Conservation (phyloP, 2,888 invertebrate species). For the Iphiclides podalirius region DNA sequence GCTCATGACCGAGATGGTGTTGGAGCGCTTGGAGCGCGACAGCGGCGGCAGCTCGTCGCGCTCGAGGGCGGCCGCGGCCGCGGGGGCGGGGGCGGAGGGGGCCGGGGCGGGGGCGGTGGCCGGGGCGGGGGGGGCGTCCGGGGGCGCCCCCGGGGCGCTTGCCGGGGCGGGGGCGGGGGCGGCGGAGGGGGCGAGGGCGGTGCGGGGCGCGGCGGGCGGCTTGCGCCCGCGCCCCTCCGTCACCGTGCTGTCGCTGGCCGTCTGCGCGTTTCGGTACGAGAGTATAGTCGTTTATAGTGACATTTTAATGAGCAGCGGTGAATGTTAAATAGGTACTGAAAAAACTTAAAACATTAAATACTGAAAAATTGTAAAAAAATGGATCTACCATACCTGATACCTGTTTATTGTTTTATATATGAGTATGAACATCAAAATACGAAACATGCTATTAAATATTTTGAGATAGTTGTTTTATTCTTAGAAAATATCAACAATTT, state of each 20-base stretch:
- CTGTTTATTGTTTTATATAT: too few species aligned
- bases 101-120: slow-evolving; percentile 73
- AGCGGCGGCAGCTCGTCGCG: slow-evolving; percentile 77
- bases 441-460: too few species aligned
- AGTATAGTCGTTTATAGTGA: too few species aligned
- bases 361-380: too few species aligned
- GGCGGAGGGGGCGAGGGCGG: too few species aligned
- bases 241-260: slow-evolving; percentile 64
- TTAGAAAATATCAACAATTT: too few species aligned
- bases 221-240: slow-evolving; percentile 31
- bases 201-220: slow-evolving; percentile 46
- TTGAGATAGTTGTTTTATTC: too few species aligned
- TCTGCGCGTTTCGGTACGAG: slow-evolving; percentile 36
- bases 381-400: too few species aligned
- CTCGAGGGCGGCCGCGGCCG: slow-evolving; percentile 31
- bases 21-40: slow-evolving; percentile 80
- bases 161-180: slow-evolving; percentile 41
- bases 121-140: slow-evolving; percentile 87
- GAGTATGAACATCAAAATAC: too few species aligned
- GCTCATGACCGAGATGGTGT: slow-evolving; percentile 94
- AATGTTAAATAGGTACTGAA: too few species aligned
- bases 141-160: slow-evolving; percentile 78
- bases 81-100: slow-evolving; percentile 28
- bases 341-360: too few species aligned
- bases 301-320: too few species aligned